Evolutionary conservation across 2,888 invertebrate genomes (phyloP).

Genomic region (Boloria euphrosyne): DNA sequence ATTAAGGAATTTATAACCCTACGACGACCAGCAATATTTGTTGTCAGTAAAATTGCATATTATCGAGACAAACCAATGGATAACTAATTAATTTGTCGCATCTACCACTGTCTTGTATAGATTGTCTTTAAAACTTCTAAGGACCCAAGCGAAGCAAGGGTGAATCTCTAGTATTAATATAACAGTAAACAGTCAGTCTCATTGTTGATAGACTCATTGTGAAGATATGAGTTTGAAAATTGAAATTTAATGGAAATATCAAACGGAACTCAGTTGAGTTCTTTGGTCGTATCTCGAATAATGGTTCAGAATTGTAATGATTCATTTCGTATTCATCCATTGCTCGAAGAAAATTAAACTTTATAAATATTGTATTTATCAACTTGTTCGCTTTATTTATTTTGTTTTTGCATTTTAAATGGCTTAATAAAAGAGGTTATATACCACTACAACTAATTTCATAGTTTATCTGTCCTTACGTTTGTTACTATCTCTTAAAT

Average conservation of each 20-base stretch:
- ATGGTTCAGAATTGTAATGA: conserved; percentile 54
- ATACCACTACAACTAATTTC: too few relatives aligned
- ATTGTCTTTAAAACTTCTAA: too few relatives aligned
- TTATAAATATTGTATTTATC: conserved; percentile 28
- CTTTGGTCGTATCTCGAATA: conserved; percentile 58
- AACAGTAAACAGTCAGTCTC: conserved; percentile 48
- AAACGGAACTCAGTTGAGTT: conserved; percentile 60
- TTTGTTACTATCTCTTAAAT: too few relatives aligned
- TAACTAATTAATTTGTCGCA: too few relatives aligned
- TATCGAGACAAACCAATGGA: too few relatives aligned
- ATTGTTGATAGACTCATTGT: conserved; percentile 54
- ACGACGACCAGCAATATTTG: too few relatives aligned
- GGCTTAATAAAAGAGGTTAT: neutral
- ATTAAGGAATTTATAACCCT: too few relatives aligned
- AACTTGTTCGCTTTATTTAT: conserved; percentile 52
- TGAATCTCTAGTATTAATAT: conserved; percentile 38
- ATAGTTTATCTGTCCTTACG: too few relatives aligned
- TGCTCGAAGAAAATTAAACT: conserved; percentile 32
- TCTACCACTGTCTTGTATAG: too few relatives aligned
- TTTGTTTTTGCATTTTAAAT: conserved; percentile 45
- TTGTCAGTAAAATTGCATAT: too few relatives aligned
- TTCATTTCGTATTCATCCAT: conserved; percentile 43
- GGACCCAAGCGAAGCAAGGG: too few relatives aligned
- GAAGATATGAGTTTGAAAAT: conserved; percentile 66
- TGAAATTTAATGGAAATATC: conserved; percentile 74